phyloP scores from a whole-genome alignment of 2,888 invertebrate genomes.

The Parelbella ahira region DNA sequence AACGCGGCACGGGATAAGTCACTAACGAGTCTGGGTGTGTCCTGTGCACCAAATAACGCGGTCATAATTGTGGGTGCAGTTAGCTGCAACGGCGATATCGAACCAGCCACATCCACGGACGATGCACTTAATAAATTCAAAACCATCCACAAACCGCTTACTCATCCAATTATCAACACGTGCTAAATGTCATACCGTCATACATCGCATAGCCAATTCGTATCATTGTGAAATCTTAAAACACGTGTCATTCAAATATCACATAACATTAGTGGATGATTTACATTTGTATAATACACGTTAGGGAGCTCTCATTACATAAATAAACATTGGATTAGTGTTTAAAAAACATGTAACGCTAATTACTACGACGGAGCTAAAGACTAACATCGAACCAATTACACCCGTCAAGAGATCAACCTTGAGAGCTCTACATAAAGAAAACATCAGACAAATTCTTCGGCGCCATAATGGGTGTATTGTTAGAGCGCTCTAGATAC shows the following conservation, averaged over 20 bases:
- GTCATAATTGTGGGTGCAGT: slow-evolving; percentile 72
- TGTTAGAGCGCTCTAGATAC: slow-evolving; percentile 60
- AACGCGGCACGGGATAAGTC: slow-evolving; percentile 66
- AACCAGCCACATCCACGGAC: slow-evolving; percentile 34
- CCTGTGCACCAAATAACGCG: slow-evolving; percentile 69
- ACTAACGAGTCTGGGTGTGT: slow-evolving; percentile 76
- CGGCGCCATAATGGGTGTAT: slow-evolving; percentile 61
- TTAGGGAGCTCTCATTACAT: not conserved
- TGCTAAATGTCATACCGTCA: slow-evolving; percentile 25
- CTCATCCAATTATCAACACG: slow-evolving; percentile 23
- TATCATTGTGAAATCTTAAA: slow-evolving; percentile 10
- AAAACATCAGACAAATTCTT: slow-evolving; percentile 55
- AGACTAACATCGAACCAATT: slow-evolving; percentile 61
- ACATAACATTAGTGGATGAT: too few species aligned
- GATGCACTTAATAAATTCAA: slow-evolving; percentile 26
- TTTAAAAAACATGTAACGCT: slow-evolving; percentile 35
- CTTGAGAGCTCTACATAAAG: slow-evolving; percentile 63
- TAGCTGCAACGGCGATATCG: slow-evolving; percentile 53
- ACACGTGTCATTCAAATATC: slow-evolving; percentile 1
- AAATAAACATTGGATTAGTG: slow-evolving; percentile 28
- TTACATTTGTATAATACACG: too few species aligned
- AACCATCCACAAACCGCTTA: slow-evolving; percentile 23
- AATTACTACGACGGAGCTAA: slow-evolving; percentile 45
- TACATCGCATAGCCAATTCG: slow-evolving; percentile 8
- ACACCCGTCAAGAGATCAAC: slow-evolving; percentile 65